Evolutionary conservation across 2,113 vertebrate species (phyloP), one percentile per base, ranked within the genome.

Genomic region (Ophiodon elongatus): DNA sequence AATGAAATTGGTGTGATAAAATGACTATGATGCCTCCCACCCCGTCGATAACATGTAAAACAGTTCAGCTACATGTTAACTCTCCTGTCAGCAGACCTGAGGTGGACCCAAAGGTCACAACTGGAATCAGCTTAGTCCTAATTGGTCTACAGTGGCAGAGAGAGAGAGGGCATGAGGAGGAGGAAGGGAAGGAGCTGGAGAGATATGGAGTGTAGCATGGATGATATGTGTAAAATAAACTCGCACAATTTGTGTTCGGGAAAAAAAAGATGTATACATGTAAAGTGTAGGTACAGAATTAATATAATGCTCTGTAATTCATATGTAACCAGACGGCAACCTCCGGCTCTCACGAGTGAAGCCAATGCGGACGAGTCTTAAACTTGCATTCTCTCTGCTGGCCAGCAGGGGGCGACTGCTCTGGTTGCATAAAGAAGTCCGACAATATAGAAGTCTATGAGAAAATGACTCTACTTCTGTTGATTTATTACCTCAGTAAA

Each of bases 1-100:
- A 95, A 96, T 94, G 94, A 96, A 96, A 95, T 92, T 90, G 93
- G 92, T 89, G 94, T 95, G 94, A 95, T 95, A 92, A 96, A 95
- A 95, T 92, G 91, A 91, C 92, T 91, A 93, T 92, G 92, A 94
- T 94, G 93, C 92, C 87, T 89, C 82, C 50, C 82, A 27, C 47
- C 77, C 79, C 21, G 82, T 94, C 92, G 67, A 95, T 95, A 94
- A 92, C 92, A 94, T 95, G 94, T 93, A 95, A 95, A 95, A 92
- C 92, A 93, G 92, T 69, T 64, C 14, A 50, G 92, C 79, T 91
- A 85, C 92, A 94, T 67, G 86, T 83, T 92, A 92, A 87, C 88
- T 81, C 90, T 88, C 85, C 91, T 88, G 90, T 91, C 90, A 84
- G 84, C 85, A 83, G 89, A 85, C 50, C 90, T 25, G 92, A 90